Conservation (phyloP, 2,113 vertebrate genomes). For the Gymnocephalus cernua region DNA sequence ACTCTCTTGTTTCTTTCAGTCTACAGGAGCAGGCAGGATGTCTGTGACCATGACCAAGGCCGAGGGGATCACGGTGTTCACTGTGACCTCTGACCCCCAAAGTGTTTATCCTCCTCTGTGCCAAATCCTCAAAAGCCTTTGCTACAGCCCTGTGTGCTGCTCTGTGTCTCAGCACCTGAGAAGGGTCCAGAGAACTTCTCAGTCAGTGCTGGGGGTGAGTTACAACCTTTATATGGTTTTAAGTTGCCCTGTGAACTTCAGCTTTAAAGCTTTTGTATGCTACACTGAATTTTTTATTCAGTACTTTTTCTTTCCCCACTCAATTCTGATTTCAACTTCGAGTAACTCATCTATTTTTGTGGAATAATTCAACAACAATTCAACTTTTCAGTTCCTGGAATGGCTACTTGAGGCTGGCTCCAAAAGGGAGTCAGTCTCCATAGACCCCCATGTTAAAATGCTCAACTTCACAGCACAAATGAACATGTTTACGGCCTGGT, state of each 20-base stretch:
- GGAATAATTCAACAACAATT: not conserved
- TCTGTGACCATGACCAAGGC: conserved; percentile 58
- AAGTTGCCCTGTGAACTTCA: not conserved
- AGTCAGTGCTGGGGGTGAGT: conserved; percentile 76
- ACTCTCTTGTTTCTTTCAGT: not conserved
- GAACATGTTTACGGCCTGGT: too few species aligned
- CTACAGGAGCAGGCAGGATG: conserved; percentile 63
- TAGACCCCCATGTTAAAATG: too few species aligned
- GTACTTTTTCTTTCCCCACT: not conserved
- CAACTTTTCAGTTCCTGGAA: too few species aligned
- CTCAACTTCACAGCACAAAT: too few species aligned
- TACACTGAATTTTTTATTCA: not conserved
- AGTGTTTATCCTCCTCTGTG: conserved; percentile 70
- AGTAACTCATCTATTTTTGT: not conserved
- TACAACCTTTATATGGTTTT: not conserved
- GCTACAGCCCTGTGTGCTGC: conserved; percentile 76
- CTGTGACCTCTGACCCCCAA: conserved; percentile 61
- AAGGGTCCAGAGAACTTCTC: conserved; percentile 29
- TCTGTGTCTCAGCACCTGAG: conserved; percentile 60
- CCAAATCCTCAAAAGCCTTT: conserved; percentile 73
- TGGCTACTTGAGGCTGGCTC: too few species aligned
- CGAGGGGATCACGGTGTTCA: conserved; percentile 74
- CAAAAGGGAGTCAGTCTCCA: too few species aligned
- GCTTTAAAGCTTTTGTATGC: not conserved
- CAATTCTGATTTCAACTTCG: not conserved